Percentiles rank a stretch among this genome's conserved stretches.
phyloP scores from a whole-genome alignment of 2,888 invertebrate genomes.

The Slavum lentiscoides region DNA sequence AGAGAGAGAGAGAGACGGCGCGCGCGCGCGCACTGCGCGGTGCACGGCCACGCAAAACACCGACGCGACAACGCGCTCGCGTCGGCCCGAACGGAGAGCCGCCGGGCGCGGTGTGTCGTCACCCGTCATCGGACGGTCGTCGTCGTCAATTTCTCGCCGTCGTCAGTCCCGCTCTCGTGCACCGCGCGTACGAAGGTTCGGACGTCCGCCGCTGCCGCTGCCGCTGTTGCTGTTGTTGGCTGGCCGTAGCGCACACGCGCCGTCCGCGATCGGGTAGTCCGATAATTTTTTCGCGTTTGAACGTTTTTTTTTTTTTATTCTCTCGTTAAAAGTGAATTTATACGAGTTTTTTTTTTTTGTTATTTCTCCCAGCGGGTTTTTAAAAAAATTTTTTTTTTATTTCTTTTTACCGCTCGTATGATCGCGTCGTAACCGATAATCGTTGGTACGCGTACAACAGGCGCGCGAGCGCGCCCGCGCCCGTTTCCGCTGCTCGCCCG shows the following conservation, averaged over 20 bases:
- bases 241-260: conserved; percentile 8
- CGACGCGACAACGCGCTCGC: conserved; percentile 53
- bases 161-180: conserved; percentile 55
- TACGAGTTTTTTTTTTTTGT: no score
- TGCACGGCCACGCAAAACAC: conserved; percentile 13
- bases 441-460: no score
- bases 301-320: neutral
- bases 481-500: no score
- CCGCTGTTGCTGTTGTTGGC: neutral
- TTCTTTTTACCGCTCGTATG: neutral
- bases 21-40: neutral
- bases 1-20: neutral
- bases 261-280: conserved; percentile 16
- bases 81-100: conserved; percentile 54
- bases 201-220: conserved; percentile 28
- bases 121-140: conserved; percentile 42
- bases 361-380: no score
- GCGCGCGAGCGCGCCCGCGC: no score
- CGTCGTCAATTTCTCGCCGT: conserved; percentile 15
- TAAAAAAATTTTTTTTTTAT: neutral
- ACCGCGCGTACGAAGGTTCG: conserved; percentile 54
- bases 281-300: neutral
- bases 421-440: no score
- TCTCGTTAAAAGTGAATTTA: no score
- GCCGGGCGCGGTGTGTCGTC: conserved; percentile 52